Percentiles rank a stretch among this genome's conserved stretches.
Conservation (phyloP, 2,888 invertebrate genomes). For the Eupeodes luniger region DNA sequence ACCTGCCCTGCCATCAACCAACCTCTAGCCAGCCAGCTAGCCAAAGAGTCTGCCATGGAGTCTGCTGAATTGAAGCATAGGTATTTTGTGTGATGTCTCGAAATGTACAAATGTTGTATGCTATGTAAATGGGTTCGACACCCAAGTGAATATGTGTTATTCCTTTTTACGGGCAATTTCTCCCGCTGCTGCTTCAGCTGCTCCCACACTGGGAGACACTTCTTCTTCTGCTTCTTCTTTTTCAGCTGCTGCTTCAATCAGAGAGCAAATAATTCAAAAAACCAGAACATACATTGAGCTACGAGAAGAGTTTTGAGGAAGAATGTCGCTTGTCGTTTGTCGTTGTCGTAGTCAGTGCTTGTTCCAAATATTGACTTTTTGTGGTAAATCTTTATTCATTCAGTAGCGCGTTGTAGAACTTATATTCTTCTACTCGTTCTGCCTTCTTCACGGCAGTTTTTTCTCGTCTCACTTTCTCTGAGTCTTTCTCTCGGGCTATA, state of each 20-base stretch:
- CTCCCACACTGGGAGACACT: neutral
- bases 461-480: no score
- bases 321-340: conserved; percentile 12
- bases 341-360: conserved; percentile 25
- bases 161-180: conserved; percentile 70
- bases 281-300: conserved; percentile 42
- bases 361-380: conserved; percentile 73
- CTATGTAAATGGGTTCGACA: conserved; percentile 62
- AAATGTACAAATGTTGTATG: no score
- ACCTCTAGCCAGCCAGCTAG: neutral
- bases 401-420: conserved; percentile 23
- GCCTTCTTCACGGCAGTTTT: neutral
- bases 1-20: neutral
- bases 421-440: neutral
- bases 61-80: conserved; percentile 38
- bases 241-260: conserved; percentile 53
- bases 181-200: conserved; percentile 32
- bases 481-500: no score
- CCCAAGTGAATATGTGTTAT: conserved; percentile 51
- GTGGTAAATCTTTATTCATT: conserved; percentile 58
- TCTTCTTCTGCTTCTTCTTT: neutral
- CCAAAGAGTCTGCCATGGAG: conserved; percentile 8
- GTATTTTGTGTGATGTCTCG: conserved; percentile 1
- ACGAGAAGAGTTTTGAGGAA: conserved; percentile 10
- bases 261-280: conserved; percentile 67